phyloP scores from a whole-genome alignment of 2,888 invertebrate species.

The Euzophera pinguis region DNA sequence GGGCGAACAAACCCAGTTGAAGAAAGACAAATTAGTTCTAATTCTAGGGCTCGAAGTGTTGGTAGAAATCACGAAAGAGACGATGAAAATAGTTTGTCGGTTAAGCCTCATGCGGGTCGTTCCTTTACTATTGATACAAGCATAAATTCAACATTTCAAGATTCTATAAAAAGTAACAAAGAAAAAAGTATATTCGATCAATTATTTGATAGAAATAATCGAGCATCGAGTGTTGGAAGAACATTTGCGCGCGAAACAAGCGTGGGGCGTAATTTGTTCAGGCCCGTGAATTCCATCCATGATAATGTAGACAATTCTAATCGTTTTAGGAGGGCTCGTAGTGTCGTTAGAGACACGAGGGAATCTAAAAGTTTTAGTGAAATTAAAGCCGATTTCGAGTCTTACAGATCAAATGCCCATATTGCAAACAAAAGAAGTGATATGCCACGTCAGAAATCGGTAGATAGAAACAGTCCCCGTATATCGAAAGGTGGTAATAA shows the following conservation, averaged over 20 bases:
- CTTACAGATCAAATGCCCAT: slow-evolving; percentile 35
- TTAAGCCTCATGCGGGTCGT: slow-evolving; percentile 42
- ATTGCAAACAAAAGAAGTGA: slow-evolving; percentile 14
- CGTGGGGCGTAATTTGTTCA: slow-evolving; percentile 20
- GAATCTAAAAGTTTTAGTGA: slow-evolving; percentile 45
- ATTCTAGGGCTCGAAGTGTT: slow-evolving; percentile 30
- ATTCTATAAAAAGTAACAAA: slow-evolving; percentile 33
- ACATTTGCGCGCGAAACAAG: slow-evolving; percentile 33
- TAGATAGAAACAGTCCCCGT: slow-evolving; percentile 24
- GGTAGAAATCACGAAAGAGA: slow-evolving; percentile 24
- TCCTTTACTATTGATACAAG: slow-evolving; percentile 66
- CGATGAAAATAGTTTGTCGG: slow-evolving; percentile 36
- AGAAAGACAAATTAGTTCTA: slow-evolving; percentile 20
- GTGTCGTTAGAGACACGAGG: slow-evolving; percentile 51
- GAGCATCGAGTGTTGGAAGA: slow-evolving; percentile 65
- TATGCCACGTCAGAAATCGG: slow-evolving; percentile 14
- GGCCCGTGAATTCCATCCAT: not conserved
- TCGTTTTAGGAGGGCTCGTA: slow-evolving; percentile 50
- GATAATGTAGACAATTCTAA: slow-evolving; percentile 20
- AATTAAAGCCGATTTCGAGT: slow-evolving; percentile 59
- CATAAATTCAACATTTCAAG: slow-evolving; percentile 58
- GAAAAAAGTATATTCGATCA: slow-evolving; percentile 34
- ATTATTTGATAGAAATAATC: slow-evolving; percentile 48
- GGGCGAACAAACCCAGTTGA: slow-evolving; percentile 27
- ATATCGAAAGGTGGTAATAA: not conserved